Evolutionary conservation across 1,140 invertebrate genomes (phyloP).

Genomic region (Drosophila subobscura): DNA sequence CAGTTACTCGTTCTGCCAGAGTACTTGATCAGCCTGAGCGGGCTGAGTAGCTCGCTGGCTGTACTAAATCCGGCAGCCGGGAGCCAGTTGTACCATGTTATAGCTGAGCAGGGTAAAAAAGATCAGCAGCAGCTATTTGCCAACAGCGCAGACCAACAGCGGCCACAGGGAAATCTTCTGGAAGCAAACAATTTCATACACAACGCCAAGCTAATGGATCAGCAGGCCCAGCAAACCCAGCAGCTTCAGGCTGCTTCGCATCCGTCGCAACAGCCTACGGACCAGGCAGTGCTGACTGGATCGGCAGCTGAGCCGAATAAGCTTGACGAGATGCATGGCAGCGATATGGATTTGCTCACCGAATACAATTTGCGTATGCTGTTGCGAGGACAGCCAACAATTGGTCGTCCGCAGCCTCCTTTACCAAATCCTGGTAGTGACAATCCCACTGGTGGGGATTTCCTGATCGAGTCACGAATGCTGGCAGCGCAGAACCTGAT

Average conservation of each 20-base stretch:
- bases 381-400: slow-evolving; percentile 40
- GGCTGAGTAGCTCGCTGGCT: slow-evolving; percentile 60
- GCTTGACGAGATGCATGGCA: slow-evolving; percentile 31
- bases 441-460: slow-evolving; percentile 35
- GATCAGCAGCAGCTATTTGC: slow-evolving; percentile 76
- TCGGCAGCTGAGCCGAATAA: slow-evolving; percentile 31
- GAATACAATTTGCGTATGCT: slow-evolving; percentile 79
- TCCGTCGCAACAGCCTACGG: slow-evolving; percentile 2
- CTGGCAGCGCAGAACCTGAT: slow-evolving; percentile 79
- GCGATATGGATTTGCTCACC: slow-evolving; percentile 62
- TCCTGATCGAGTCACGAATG: slow-evolving; percentile 50
- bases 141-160: slow-evolving; percentile 25
- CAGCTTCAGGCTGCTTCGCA: background rate
- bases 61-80: slow-evolving; percentile 63
- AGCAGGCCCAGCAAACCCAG: slow-evolving; percentile 83
- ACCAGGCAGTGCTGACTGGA: slow-evolving; percentile 75
- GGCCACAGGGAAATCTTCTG: slow-evolving; percentile 53
- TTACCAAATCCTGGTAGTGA: slow-evolving; percentile 12
- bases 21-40: slow-evolving; percentile 77
- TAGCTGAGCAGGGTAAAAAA: slow-evolving; percentile 65
- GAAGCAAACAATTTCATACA: slow-evolving; percentile 80
- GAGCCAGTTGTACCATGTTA: slow-evolving; percentile 64
- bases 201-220: slow-evolving; percentile 65
- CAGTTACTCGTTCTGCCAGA: slow-evolving; percentile 84
- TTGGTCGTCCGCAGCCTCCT: slow-evolving; percentile 26